Base-by-base conservation (phyloP, 2,113 vertebrate genomes). In the Desmodus rotundus region DNA sequence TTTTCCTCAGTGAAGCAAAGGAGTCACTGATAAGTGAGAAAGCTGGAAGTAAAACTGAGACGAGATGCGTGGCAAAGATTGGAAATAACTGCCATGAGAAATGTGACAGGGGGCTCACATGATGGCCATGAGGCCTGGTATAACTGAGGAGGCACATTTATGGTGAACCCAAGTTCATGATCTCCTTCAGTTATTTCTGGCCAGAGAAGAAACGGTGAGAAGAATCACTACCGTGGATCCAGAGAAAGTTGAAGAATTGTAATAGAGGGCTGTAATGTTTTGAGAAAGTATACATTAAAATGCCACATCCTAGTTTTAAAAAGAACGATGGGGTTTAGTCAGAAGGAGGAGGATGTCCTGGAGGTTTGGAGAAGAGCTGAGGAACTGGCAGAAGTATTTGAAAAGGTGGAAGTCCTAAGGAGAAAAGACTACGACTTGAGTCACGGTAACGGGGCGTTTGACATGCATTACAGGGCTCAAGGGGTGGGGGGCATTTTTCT, bases 11-110 rank as follows among this genome's bases (percentile, higher is more conserved):
- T 83, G 28, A 73, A 81, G 26, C 36, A 73, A 74, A 22, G 91
- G 43, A 74, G 26, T 89, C 67, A 45, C 78, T 86, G 19, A 89
- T 89, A 73, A 93, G 50, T 12, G 14, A 72, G 38, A 1, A 17
- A 68, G 72, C 61, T 97, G 33, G 50, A 65, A 92, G 77, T 94
- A 85, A 93, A 96, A 86, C 67, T 47, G 68, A 93, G 45, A 87
- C 26, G 24, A 96, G 54, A 47, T 50, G 72, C 4, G 7, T 83
- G 68, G 36, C 45, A 73, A 89, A 82, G 36, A 95, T 31, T 3
- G 33, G 41, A 92, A 77, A 89, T 61, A 94, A 47, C 12, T 83
- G 41, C 58, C 82, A 2, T 47, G 93, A 56, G 63, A 91, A 85
- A 76, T 43, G 56, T 81, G 82, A 84, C 63, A 85, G 67, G 31